Base-by-base conservation (phyloP, 2,113 vertebrate species). In the Rhinopomastus cyanomelas region DNA sequence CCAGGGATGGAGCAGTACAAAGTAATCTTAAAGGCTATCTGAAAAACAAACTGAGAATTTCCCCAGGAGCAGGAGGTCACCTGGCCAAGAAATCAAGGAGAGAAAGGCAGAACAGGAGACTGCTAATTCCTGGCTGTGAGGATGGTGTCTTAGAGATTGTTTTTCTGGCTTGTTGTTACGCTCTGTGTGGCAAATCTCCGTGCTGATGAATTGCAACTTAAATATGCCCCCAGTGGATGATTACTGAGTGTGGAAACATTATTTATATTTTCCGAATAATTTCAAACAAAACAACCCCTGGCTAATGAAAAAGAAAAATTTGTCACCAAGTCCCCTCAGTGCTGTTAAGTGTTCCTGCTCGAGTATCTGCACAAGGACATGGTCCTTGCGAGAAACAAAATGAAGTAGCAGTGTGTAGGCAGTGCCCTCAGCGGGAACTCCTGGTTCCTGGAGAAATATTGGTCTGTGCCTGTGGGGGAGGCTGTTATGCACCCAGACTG, bases 231-330 rank as follows among this genome's bases (percentile, higher is more conserved):
- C n/a, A 59, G 66, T 86, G 93, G 59, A 75, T 80, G 66, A 84
- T 76, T 90, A 72, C 59, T 49, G 56, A 85, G 62, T 69, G 71
- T 81, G 78, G 78, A 93, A 93, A 89, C 67, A 74, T 93, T 81
- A 88, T 75, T 95, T 93, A 81, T 94, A 73, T 87, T 94, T 91
- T 92, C 48, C 48, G 88, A 87, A 80, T 66, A 71, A 92, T 88
- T 92, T 92, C 36, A 79, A 95, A 81, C 42, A 88, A 93, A 95
- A 62, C 65, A 81, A 69, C 52, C 44, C 17, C 30, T 67, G 44
- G 71, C 34, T 87, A 91, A 89, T 64, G 61, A 94, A 81, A 87
- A 88, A 81, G 85, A 71, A 88, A 88, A 81, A 65, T 25, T 89
- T 0, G 4, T 69, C 88, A 85, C 29, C 71, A 90, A 77, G 59